phyloP scores from a whole-genome alignment of 2,113 vertebrate genomes.

The Hydropotes inermis region DNA sequence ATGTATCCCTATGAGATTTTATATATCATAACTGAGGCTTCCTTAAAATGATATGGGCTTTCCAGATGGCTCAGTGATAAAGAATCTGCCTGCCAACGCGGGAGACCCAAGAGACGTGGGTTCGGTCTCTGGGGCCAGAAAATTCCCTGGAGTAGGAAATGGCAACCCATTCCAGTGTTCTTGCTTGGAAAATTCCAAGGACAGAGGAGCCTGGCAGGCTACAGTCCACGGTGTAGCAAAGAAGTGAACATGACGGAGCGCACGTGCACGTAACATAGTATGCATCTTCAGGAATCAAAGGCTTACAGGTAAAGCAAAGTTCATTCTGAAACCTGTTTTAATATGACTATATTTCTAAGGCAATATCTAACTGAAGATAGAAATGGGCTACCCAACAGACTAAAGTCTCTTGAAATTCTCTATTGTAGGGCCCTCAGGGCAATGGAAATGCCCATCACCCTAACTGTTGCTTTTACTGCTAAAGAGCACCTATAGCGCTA shows the following conservation, averaged over 20 bases:
- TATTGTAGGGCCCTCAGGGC: neutral
- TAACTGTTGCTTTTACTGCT: neutral
- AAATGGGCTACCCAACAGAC: neutral
- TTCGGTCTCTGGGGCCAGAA: fast-evolving
- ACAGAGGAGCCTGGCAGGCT: neutral
- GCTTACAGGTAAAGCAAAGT: neutral
- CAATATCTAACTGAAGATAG: neutral
- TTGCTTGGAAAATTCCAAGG: neutral
- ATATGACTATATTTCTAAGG: neutral
- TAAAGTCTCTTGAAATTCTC: neutral
- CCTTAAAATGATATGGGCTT: neutral
- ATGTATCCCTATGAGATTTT: neutral
- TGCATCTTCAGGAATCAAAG: neutral
- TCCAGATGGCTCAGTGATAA: neutral
- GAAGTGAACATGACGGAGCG: neutral
- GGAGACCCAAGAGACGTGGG: neutral
- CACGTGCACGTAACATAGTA: neutral
- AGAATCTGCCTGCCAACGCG: neutral
- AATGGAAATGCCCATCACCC: neutral
- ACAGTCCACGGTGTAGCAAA: neutral
- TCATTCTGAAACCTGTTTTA: neutral
- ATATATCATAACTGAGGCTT: neutral
- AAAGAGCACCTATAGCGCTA: neutral
- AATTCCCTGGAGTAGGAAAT: neutral
- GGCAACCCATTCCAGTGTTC: neutral